Conservation (phyloP, 2,888 invertebrate species). For the Drosophila atripex region DNA sequence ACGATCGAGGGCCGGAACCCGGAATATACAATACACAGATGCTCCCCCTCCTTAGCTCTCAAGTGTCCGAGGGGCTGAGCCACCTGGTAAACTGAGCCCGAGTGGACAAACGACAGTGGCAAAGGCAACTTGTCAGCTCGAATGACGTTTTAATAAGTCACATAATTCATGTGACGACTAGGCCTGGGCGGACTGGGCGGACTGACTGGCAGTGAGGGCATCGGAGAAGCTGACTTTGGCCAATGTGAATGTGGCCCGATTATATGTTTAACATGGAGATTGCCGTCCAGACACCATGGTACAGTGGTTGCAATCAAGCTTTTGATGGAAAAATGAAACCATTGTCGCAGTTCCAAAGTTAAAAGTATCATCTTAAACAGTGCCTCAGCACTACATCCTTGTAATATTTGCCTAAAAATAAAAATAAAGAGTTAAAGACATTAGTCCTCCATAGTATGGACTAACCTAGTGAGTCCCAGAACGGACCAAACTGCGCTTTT, state of each 20-base stretch:
- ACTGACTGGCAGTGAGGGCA: slow-evolving; percentile 8
- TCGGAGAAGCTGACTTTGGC: slow-evolving; percentile 3
- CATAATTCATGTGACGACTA: slow-evolving; percentile 75
- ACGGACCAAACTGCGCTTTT: slow-evolving; percentile 48
- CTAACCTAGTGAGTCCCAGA: slow-evolving; percentile 10
- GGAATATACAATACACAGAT: slow-evolving; percentile 61
- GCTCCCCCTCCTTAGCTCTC: slow-evolving; percentile 53
- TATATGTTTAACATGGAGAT: slow-evolving; percentile 46
- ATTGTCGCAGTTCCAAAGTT: too few species aligned
- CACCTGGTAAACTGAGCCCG: slow-evolving; percentile 15
- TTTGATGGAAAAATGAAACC: too few species aligned
- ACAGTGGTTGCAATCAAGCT: slow-evolving; percentile 18
- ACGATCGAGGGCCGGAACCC: slow-evolving; percentile 26
- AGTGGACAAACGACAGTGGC: slow-evolving; percentile 44
- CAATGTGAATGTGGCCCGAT: slow-evolving; percentile 53
- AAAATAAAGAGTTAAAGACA: too few species aligned
- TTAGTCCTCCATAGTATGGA: slow-evolving; percentile 6
- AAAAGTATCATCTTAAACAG: too few species aligned
- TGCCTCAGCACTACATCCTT: too few species aligned
- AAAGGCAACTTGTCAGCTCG: slow-evolving; percentile 77
- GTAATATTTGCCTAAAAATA: too few species aligned
- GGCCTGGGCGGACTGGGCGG: slow-evolving; percentile 16
- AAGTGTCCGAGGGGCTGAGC: slow-evolving; percentile 7
- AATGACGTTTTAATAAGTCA: slow-evolving; percentile 82
- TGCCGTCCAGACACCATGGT: slow-evolving; percentile 21